Base-by-base conservation (phyloP, 2,797 vertebrate species). In the Nannoperca obscura region DNA sequence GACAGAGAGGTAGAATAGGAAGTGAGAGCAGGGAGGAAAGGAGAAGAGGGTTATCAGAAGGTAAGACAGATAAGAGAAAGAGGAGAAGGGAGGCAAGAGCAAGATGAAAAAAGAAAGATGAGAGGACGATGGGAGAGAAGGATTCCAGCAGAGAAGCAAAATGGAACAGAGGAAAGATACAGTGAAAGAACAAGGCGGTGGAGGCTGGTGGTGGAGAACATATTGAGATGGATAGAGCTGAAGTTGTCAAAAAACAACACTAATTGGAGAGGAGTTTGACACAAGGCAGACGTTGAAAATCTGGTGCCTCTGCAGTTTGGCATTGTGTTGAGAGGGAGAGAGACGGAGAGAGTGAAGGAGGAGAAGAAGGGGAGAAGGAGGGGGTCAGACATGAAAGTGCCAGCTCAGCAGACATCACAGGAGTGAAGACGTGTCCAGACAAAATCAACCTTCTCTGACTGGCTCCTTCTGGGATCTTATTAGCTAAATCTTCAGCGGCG, bases 221-320 rank as follows among this genome's bases (percentile, higher is more conserved):
- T 15, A 22, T 13, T 9, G 59, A 69, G 61, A 82, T 19, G 75
- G 73, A 77, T 27, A 7, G 12, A 83, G 71, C 71, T 64, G 64
- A 77, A 74, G 74, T 63, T 78, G 76, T 89, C 88, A 86, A 69
- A 81, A 78, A 55, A 59, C 53, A 58, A 7, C 44, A 0, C 71
- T 89, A 85, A 89, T 89, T 93, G 84, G 81, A 80, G 55, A 5
- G n/a, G 73, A 81, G 84, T 42, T 27, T 70, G 75, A 78, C 62
- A 76, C 0, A 40, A 83, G 68, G 59, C 68, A 65, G 75, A 74
- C 2, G 6, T 64, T 62, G 57, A 62, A 49, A 86, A 72, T 62
- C 54, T 5, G 9, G 40, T 24, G 38, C 78, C 76, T 82, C 83
- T 86, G 85, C 82, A 89, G 83, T 76, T 78, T 83, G 68, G 72